Conservation (phyloP, 2,888 invertebrate genomes). For the Eupithecia exiguata region DNA sequence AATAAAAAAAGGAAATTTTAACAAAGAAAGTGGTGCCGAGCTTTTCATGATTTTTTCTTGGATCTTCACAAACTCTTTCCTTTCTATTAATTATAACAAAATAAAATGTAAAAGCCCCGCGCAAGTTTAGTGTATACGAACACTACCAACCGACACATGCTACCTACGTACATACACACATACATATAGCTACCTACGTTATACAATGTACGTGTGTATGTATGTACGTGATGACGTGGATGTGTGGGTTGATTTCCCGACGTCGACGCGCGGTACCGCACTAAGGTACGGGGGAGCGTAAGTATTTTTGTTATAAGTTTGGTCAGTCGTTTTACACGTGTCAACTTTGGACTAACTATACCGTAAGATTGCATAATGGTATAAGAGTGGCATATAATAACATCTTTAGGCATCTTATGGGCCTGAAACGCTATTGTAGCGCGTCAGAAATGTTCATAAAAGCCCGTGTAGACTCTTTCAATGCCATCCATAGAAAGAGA, state of each 20-base stretch:
- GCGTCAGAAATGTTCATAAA: no score
- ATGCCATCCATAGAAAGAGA: no score
- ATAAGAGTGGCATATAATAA: no score
- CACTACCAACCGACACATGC: constrained; percentile 20
- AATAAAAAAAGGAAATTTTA: no score
- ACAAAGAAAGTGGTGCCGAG: no score
- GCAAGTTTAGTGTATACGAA: neutral
- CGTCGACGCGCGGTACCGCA: constrained; percentile 62
- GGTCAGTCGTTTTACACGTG: no score
- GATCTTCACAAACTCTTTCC: neutral
- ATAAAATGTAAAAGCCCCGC: neutral
- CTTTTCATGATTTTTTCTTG: neutral
- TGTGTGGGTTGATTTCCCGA: constrained; percentile 82
- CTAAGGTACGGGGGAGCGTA: constrained; percentile 52
- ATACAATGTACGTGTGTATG: constrained; percentile 56
- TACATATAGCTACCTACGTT: constrained; percentile 32
- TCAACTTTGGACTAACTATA: no score
- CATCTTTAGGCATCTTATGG: no score
- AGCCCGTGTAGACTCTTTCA: no score
- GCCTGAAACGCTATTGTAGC: no score
- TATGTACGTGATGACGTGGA: constrained; percentile 47
- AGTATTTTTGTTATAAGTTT: constrained; percentile 43
- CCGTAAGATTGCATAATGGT: no score
- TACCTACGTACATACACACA: no score
- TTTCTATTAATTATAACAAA: neutral